These are phyloP conservation scores for Willowsia nigromaculata DNA, from an alignment of 2,888 invertebrate genomes.

Conservation along the genomic window DNA sequence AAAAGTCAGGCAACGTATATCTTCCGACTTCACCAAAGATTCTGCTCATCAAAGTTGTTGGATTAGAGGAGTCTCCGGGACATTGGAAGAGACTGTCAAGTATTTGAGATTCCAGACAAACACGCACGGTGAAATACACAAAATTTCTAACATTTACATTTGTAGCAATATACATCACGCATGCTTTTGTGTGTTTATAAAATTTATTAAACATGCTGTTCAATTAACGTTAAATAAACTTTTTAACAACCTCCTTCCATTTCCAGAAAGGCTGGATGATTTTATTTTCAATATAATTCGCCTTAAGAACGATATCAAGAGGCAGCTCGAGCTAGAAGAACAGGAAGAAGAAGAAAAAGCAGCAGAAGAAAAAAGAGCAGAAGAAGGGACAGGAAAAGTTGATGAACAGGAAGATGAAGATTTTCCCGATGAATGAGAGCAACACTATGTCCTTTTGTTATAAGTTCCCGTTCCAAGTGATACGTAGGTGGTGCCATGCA, in stretches of 20 bases:
- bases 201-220: background rate
- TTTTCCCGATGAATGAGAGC: background rate
- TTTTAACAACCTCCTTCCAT: background rate
- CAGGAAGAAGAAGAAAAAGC: slow-evolving; percentile 47
- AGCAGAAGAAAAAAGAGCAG: background rate
- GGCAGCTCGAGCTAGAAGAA: slow-evolving; percentile 69
- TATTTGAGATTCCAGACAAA: slow-evolving; percentile 61
- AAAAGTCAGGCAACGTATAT: slow-evolving; percentile 46
- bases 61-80: slow-evolving; percentile 47
- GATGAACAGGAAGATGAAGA: background rate
- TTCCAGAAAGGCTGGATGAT: slow-evolving; percentile 74
- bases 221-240: too few relatives aligned
- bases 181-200: too few relatives aligned
- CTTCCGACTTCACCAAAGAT: background rate
- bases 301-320: slow-evolving; percentile 68
- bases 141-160: background rate
- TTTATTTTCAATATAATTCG: slow-evolving; percentile 72
- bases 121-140: slow-evolving; percentile 7
- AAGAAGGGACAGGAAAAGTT: background rate
- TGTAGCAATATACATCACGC: background rate
- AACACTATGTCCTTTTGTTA: background rate
- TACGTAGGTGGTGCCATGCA: background rate
- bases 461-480: background rate
- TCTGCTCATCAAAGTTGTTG: slow-evolving; percentile 69
- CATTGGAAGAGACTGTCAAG: slow-evolving; percentile 72